phyloP scores from a whole-genome alignment of 2,797 vertebrate species.

The Eulemur rubriventer region DNA sequence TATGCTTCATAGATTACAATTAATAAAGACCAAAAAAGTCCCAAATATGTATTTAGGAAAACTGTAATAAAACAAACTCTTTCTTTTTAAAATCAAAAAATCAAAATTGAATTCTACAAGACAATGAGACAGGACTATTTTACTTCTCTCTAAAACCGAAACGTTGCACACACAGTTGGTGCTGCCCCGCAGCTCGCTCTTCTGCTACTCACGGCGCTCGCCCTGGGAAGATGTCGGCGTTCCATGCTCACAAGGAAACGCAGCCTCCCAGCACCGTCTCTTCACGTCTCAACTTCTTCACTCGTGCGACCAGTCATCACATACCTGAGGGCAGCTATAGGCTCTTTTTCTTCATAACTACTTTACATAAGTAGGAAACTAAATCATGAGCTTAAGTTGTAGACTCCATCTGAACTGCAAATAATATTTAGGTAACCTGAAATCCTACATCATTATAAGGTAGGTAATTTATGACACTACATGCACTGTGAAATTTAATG shows the following conservation, averaged over 20 bases:
- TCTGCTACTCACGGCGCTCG: rapidly evolving
- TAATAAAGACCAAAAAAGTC: not conserved
- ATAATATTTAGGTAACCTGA: no score
- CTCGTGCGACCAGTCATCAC: not conserved
- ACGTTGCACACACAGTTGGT: rapidly evolving
- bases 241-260: rapidly evolving
- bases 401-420: not conserved
- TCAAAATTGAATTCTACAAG: not conserved
- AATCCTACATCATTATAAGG: not conserved
- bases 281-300: rapidly evolving
- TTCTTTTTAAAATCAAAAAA: not conserved
- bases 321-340: not conserved
- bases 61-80: not conserved
- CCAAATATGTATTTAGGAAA: not conserved
- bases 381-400: rapidly evolving
- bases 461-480: rapidly evolving
- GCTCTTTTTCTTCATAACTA: not conserved
- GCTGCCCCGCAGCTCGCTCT: rapidly evolving
- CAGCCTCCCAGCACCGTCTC: rapidly evolving
- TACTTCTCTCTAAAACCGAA: rapidly evolving
- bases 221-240: rapidly evolving
- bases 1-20: not conserved
- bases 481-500: not conserved
- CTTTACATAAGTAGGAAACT: not conserved
- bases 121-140: rapidly evolving